These are phyloP conservation scores for Neodiprion lecontei DNA, from an alignment of 1,140 invertebrate genomes.

Conservation along the genomic window DNA sequence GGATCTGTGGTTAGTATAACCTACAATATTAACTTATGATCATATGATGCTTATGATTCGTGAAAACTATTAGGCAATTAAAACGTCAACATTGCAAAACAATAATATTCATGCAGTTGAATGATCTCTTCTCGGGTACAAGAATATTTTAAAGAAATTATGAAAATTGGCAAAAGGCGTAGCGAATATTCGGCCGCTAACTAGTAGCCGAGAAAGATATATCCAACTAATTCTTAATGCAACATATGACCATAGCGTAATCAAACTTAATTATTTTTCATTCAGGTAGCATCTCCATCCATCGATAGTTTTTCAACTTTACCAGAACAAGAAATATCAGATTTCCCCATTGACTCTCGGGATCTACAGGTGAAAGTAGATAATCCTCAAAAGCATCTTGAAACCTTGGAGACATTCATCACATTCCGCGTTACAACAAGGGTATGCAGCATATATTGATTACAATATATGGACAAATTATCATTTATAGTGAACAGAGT, in stretches of 20 bases:
- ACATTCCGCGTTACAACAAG: conserved; percentile 75
- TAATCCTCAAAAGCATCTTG: conserved; percentile 80
- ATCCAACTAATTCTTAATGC: too few species aligned
- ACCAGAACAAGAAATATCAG: conserved; percentile 65
- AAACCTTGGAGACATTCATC: conserved; percentile 78
- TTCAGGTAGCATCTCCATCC: conserved; percentile 65
- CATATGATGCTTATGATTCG: neutral
- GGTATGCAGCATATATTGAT: conserved; percentile 48
- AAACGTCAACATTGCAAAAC: too few species aligned
- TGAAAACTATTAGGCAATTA: too few species aligned
- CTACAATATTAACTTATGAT: conserved; percentile 13
- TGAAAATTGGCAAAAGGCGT: too few species aligned
- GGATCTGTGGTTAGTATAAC: conserved; percentile 54
- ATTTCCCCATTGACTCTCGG: conserved; percentile 63
- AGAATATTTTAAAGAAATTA: too few species aligned
- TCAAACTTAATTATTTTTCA: too few species aligned
- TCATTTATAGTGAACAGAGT: too few species aligned
- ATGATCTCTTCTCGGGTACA: too few species aligned
- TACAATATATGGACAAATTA: conserved; percentile 11
- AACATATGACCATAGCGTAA: too few species aligned
- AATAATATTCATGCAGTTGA: too few species aligned
- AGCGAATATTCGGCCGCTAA: too few species aligned
- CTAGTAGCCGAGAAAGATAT: too few species aligned
- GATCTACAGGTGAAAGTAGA: conserved; percentile 77
- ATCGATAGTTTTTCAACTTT: conserved; percentile 70